Conservation (phyloP, 2,888 invertebrate species). For the Tortricodes alternella region DNA sequence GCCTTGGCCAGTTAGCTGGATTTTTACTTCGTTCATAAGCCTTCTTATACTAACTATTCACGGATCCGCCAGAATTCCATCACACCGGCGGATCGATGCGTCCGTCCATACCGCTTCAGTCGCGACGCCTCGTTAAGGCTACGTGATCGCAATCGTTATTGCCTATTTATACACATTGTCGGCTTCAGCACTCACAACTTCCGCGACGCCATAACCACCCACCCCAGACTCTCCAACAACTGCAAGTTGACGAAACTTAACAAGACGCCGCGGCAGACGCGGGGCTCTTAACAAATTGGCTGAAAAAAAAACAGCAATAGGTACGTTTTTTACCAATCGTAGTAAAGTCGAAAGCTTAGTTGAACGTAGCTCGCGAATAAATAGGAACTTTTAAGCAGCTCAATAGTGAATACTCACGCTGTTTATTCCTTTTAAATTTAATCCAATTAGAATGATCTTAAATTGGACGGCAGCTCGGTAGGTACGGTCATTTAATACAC, state of each 20-base stretch:
- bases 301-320: constrained; percentile 50
- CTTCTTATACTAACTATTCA: constrained; percentile 13
- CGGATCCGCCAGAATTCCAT: constrained; percentile 52
- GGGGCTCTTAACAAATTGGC: constrained; percentile 44
- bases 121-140: constrained; percentile 75
- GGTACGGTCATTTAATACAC: constrained; percentile 12
- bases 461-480: constrained; percentile 27
- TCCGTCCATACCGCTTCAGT: constrained; percentile 50
- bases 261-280: constrained; percentile 27
- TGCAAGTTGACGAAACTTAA: constrained; percentile 34
- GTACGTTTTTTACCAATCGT: constrained; percentile 60
- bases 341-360: constrained; percentile 60
- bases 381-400: constrained; percentile 60
- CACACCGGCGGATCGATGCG: constrained; percentile 63
- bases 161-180: constrained; percentile 78
- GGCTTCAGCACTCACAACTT: constrained; percentile 57
- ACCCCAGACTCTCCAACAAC: constrained; percentile 44
- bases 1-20: not conserved
- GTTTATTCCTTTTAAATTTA: constrained; percentile 47
- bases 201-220: constrained; percentile 49
- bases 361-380: constrained; percentile 64
- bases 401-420: constrained; percentile 55
- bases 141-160: constrained; percentile 78
- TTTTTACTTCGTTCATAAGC: not conserved
- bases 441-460: constrained; percentile 42